Evolutionary conservation across 2,888 invertebrate species (phyloP), one percentile per base, ranked within the genome.

Genomic region (Melikaiella ostensackeni): DNA sequence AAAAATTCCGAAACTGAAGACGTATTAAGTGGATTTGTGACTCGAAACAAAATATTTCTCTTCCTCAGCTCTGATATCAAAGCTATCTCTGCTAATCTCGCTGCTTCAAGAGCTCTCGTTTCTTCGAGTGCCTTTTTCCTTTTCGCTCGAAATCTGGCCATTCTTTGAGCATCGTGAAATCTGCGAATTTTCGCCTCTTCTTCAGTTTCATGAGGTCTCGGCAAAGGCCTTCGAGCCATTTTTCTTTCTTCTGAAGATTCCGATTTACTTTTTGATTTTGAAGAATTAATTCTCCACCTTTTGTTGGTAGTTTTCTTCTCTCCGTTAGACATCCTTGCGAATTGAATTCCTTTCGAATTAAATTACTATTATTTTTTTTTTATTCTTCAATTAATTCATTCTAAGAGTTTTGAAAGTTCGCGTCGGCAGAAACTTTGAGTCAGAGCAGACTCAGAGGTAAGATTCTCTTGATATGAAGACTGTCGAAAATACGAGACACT

Each of bases 161-260:
- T 89, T 63, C 88, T 83, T 63, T 88, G 88, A 16, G 88, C 88
- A 79, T 89, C 88, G 62, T 88, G 88, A 59, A 85, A 88, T 75
- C 88, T 83, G 0, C 88, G 82, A 19, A 85, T 83, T 13, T 82
- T 82, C 70, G 86, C 87, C 75, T 87, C 86, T 35, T 89, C 88
- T 78, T 89, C 86, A 6, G 88, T 88, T 79, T 88, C 88, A 33
- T 82, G 83, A 2, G 83, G 84, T 35, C 84, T 84, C 7, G 82
- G 81, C 55, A 81, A 27, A 27, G 82, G 80, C 76, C 63, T 79
- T 42, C 82, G 78, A 21, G 8, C 38, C n/a, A 79, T 74, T 73
- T 76, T 82, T 62, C 77, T 79, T 75, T 77, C 63, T 63, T 80
- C 76, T 2, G n/a, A 24, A 27, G 35, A 63, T 16, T 46, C 27